Conservation (phyloP, 2,888 invertebrate species). For the Dryadula phaetusa region DNA sequence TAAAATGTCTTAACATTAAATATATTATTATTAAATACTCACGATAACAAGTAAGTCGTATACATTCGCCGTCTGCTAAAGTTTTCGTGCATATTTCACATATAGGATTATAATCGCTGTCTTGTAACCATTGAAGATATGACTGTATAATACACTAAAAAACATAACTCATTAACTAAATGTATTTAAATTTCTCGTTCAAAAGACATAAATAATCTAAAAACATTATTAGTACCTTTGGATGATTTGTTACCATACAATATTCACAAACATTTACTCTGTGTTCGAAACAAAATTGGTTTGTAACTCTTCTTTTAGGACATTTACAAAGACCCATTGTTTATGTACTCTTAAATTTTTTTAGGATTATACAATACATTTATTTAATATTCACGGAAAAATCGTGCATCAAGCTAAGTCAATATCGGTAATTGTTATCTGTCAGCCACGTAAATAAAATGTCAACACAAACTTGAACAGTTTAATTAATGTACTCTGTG, state of each 20-base stretch:
- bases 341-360: conserved; percentile 43
- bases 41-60: conserved; percentile 97
- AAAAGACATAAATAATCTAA: not conserved
- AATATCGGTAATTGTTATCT: conserved; percentile 40
- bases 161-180: conserved; percentile 39
- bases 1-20: not conserved
- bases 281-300: conserved; percentile 99
- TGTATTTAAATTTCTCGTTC: not conserved
- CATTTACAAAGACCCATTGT: conserved; percentile 99
- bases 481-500: not conserved
- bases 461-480: conserved; percentile 38
- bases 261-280: conserved; percentile 99
- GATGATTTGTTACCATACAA: conserved; percentile 98
- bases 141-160: conserved; percentile 98
- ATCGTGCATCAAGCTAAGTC: conserved; percentile 12
- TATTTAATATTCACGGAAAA: conserved; percentile 20
- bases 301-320: conserved; percentile 97
- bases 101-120: conserved; percentile 97
- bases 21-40: conserved; percentile 69
- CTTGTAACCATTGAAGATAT: conserved; percentile 98
- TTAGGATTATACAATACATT: conserved; percentile 34
- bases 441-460: conserved; percentile 52
- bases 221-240: conserved; percentile 87
- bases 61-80: conserved; percentile 92
- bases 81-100: conserved; percentile 95